Evolutionary conservation across 2,797 vertebrate species (phyloP).

Genomic region (Dromococcyx pavoninus): DNA sequence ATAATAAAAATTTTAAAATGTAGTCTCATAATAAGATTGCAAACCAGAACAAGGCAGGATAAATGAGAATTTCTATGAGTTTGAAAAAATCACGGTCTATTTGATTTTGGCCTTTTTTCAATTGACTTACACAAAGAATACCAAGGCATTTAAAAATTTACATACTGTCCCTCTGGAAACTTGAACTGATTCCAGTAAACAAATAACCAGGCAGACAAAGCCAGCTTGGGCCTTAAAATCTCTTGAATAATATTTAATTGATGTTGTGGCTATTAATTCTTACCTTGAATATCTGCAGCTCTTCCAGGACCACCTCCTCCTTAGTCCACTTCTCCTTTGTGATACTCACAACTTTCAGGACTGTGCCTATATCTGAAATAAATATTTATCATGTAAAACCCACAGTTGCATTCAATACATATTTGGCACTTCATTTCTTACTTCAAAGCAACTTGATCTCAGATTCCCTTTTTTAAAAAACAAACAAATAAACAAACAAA

Average conservation of each 20-base stretch:
- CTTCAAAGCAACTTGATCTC: neutral
- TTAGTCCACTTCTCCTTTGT: constrained; percentile 91
- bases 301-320: constrained; percentile 93
- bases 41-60: neutral
- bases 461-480: neutral
- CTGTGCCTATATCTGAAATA: constrained; percentile 86
- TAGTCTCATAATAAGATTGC: neutral
- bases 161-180: constrained; percentile 9
- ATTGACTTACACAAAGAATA: neutral
- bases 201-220: neutral
- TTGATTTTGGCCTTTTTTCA: neutral
- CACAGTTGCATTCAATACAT: neutral
- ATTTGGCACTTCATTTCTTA: neutral
- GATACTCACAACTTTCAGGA: constrained; percentile 95
- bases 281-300: constrained; percentile 95
- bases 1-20: neutral
- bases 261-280: neutral
- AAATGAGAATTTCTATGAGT: neutral
- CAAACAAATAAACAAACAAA: too few relatives aligned
- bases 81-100: neutral
- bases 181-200: neutral
- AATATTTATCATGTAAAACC: neutral
- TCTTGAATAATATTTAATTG: neutral
- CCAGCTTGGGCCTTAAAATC: neutral
- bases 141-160: constrained; percentile 35